Conservation (phyloP, 2,113 vertebrate species). For the Sinocyclocheilus grahami region DNA sequence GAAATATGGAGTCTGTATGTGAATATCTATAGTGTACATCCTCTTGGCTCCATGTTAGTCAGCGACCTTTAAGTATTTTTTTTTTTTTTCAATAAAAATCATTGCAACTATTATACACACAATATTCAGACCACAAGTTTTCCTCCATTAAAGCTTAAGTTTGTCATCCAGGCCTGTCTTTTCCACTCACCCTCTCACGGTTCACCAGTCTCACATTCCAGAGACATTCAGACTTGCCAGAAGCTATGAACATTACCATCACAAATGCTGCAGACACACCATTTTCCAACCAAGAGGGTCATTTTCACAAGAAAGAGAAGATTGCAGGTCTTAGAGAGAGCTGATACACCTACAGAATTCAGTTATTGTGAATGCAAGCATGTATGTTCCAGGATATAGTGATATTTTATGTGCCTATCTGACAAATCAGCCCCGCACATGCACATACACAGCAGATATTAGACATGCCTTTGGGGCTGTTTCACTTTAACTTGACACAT, state of each 20-base stretch:
- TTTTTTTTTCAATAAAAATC: background rate
- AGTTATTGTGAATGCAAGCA: background rate
- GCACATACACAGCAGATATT: slow-evolving; percentile 16
- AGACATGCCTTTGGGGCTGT: slow-evolving; percentile 59
- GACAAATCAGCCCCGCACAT: background rate
- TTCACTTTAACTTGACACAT: slow-evolving; percentile 59
- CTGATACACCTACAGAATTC: background rate
- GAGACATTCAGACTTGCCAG: slow-evolving; percentile 4
- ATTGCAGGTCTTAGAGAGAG: background rate
- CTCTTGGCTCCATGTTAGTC: too few relatives aligned
- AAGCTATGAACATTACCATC: background rate
- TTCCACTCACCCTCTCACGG: background rate
- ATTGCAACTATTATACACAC: background rate
- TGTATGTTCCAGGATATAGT: background rate
- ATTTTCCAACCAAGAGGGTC: background rate
- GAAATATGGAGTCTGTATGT: too few relatives aligned
- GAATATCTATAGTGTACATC: too few relatives aligned
- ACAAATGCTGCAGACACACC: background rate
- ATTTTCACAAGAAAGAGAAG: background rate
- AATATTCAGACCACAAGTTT: slow-evolving; percentile 11
- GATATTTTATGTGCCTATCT: background rate
- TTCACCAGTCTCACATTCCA: slow-evolving; percentile 1
- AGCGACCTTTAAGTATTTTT: background rate
- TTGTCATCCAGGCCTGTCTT: slow-evolving; percentile 2
- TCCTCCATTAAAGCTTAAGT: background rate